Base-by-base conservation (phyloP, 2,888 invertebrate species). In the Campoplex capitator region DNA sequence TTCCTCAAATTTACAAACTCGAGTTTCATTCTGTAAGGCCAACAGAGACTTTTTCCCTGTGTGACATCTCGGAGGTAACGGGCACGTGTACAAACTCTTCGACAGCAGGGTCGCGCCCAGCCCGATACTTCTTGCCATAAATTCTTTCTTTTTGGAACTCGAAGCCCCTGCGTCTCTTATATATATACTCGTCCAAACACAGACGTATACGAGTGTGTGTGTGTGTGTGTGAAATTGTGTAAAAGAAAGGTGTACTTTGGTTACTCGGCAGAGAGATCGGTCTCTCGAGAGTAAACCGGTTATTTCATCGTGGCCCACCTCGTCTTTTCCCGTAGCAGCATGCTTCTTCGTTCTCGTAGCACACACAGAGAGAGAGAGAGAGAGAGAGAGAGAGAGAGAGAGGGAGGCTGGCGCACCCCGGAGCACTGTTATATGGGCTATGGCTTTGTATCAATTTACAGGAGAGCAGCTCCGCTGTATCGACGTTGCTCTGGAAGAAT, bases 271-370 rank as follows among this genome's bases (percentile, higher is more conserved):
- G 86, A 82, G 81, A 86, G 86, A 83, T 86, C 83, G 80, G 80
- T 86, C 80, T 83, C 80, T 76, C 62, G 79, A 83, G 80, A 83
- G 77, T 38, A 86, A 86, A 86, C 86, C 86, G 86, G 86, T 86
- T 86, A 86, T 86, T 86, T 83, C 80, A 75, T 83, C 73, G 86
- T 83, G 80, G 83, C 83, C 86, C 86, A 86, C 80, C 86, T 76
- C 71, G 48, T 73, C 71, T 80, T 80, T 73, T 73, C 73, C 73
- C 62, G 23, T 68, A 58, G 51, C 76, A 68, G 51, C 81, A 54
- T n/a, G 67, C 38, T 54, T 67, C 56, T 56, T 79, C 54, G 54
- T 78, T 45, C 28, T 13, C 62, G 62, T 16, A 16, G 6, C 62
- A 62, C 62, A 62, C 62, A 68, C 38, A 4, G n/a, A n/a, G n/a